These are phyloP conservation scores for Nomada goodeniana DNA, from an alignment of 2,888 invertebrate species.

Conservation along the genomic window DNA sequence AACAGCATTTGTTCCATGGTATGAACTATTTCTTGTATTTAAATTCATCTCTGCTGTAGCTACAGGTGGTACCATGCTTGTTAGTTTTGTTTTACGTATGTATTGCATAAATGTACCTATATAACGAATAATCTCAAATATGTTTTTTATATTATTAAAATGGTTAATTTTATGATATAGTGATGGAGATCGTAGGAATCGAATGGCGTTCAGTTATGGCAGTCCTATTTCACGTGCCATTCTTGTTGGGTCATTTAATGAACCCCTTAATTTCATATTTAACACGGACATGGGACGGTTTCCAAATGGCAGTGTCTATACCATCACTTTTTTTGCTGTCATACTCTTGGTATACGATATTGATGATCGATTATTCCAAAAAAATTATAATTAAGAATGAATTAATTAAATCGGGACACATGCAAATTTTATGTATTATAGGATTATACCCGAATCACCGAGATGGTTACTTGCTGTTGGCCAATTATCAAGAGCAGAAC, in stretches of 20 bases:
- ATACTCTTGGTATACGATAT: conserved; percentile 85
- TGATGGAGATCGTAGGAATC: conserved; percentile 87
- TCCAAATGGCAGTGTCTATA: conserved; percentile 84
- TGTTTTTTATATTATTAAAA: background rate
- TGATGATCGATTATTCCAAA: background rate
- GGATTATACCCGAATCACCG: conserved; percentile 85
- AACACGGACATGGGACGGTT: conserved; percentile 86
- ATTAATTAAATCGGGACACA: background rate
- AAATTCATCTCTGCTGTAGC: conserved; percentile 87
- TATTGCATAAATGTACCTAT: conserved; percentile 41
- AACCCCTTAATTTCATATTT: conserved; percentile 87
- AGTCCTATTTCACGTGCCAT: conserved; percentile 86
- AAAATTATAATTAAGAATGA: background rate
- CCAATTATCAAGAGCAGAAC: conserved; percentile 81
- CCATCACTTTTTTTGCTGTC: conserved; percentile 84
- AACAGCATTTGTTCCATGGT: conserved; percentile 86
- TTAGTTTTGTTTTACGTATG: conserved; percentile 87
- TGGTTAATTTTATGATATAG: conserved; percentile 68
- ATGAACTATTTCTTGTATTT: conserved; percentile 87
- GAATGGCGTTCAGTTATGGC: conserved; percentile 84
- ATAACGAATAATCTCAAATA: background rate
- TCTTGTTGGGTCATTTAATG: conserved; percentile 86
- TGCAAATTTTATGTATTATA: conserved; percentile 57
- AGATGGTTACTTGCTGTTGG: conserved; percentile 85
- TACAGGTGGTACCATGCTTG: conserved; percentile 89